Conservation (phyloP, 2,888 invertebrate species). For the Mesorhabditis belari region DNA sequence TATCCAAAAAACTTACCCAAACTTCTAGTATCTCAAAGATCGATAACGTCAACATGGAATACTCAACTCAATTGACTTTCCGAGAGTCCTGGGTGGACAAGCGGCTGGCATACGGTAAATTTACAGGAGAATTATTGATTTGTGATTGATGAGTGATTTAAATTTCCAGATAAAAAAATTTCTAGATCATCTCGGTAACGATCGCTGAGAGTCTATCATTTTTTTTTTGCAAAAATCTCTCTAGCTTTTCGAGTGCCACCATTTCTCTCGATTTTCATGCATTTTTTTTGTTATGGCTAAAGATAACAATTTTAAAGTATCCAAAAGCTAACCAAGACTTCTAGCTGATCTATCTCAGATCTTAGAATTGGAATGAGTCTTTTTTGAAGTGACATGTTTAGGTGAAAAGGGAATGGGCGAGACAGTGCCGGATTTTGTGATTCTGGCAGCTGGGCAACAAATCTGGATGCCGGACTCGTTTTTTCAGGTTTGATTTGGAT, state of each 20-base stretch:
- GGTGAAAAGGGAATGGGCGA: conserved; percentile 7
- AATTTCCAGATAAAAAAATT: too few relatives aligned
- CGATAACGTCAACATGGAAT: conserved; percentile 52
- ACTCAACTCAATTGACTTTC: conserved; percentile 87
- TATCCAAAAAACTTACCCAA: background rate
- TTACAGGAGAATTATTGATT: too few relatives aligned
- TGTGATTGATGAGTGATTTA: too few relatives aligned
- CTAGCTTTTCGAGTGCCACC: too few relatives aligned
- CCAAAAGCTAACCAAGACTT: background rate
- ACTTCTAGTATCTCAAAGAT: conserved; percentile 51
- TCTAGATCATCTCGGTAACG: too few relatives aligned
- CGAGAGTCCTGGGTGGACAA: conserved; percentile 95
- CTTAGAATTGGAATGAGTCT: background rate
- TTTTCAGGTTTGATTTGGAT: conserved; percentile 57
- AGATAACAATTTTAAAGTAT: conserved; percentile 9
- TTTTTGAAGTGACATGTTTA: background rate
- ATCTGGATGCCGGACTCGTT: conserved; percentile 97
- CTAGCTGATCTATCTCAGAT: background rate
- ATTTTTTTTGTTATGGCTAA: too few relatives aligned
- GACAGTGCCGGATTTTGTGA: conserved; percentile 43
- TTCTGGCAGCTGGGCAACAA: conserved; percentile 62
- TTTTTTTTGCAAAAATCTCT: too few relatives aligned
- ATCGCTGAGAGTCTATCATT: too few relatives aligned
- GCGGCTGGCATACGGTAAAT: conserved; percentile 60
- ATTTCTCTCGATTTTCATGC: too few relatives aligned